Evolutionary conservation across 92 coral and sea anemone species (phyloP).

Genomic region (Palythoa grandiflora): DNA sequence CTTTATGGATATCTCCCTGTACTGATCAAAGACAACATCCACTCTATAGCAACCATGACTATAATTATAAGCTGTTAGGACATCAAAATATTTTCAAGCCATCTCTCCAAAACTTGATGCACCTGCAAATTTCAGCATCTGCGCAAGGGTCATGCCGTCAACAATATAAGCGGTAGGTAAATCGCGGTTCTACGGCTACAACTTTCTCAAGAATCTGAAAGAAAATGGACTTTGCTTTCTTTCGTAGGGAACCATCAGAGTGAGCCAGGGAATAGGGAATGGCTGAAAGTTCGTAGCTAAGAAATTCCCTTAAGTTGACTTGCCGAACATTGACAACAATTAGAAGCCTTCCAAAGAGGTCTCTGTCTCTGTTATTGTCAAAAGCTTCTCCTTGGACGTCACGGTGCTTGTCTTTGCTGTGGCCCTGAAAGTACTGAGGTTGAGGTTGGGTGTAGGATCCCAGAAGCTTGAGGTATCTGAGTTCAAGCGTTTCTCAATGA

Average conservation of each 20-base stretch:
- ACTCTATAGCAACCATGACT: background rate
- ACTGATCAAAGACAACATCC: background rate
- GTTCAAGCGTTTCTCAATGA: background rate
- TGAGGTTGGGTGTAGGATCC: slow-evolving; percentile 47
- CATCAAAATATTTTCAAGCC: background rate
- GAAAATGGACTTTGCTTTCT: slow-evolving; percentile 58
- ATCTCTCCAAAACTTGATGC: background rate
- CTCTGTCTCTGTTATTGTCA: slow-evolving; percentile 41
- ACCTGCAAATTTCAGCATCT: slow-evolving; percentile 1
- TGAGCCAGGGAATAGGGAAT: slow-evolving; percentile 60
- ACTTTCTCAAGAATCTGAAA: slow-evolving; percentile 55
- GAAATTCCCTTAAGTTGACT: slow-evolving; percentile 50
- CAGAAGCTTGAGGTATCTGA: slow-evolving; percentile 42
- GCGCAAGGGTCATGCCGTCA: background rate
- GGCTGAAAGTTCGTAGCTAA: slow-evolving; percentile 56
- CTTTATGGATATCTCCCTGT: background rate
- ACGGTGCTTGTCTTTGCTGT: slow-evolving; percentile 50
- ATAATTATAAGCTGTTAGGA: background rate
- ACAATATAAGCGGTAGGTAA: slow-evolving; percentile 21
- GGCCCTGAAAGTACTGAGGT: slow-evolving; percentile 50
- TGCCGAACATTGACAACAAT: slow-evolving; percentile 58
- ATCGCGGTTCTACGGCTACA: slow-evolving; percentile 47
- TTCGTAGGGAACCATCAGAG: slow-evolving; percentile 60
- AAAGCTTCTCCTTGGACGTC: slow-evolving; percentile 52
- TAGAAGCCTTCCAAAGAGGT: slow-evolving; percentile 41